phyloP scores from a whole-genome alignment of 2,797 vertebrate species.

The Megaceryle alcyon region DNA sequence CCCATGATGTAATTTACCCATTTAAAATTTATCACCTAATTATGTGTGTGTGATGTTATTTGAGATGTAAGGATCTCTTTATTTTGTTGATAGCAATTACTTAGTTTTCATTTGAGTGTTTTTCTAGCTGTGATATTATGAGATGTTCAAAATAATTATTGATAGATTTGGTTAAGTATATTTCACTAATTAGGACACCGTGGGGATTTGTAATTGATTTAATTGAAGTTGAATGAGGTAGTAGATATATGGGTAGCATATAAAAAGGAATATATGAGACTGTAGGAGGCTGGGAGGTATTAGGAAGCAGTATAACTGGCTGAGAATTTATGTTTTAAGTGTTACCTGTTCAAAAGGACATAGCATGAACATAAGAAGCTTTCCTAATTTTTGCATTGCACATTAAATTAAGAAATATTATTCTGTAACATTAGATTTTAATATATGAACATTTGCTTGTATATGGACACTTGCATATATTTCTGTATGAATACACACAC shows the following conservation, averaged over 20 bases:
- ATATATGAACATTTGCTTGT: neutral
- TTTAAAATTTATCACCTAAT: slow-evolving; percentile 37
- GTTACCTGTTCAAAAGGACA: neutral
- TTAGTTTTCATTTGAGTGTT: slow-evolving; percentile 64
- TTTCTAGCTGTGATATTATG: slow-evolving; percentile 53
- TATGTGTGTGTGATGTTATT: neutral
- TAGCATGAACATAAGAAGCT: neutral
- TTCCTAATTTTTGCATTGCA: neutral
- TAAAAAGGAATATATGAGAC: neutral
- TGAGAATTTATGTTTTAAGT: neutral
- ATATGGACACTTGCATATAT: neutral
- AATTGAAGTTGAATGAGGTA: slow-evolving; percentile 51
- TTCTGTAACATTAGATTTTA: neutral
- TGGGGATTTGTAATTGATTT: slow-evolving; percentile 69
- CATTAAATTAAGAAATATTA: neutral
- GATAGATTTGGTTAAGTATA: slow-evolving; percentile 58
- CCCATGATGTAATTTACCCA: neutral
- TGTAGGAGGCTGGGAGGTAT: neutral
- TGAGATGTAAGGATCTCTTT: slow-evolving; percentile 28
- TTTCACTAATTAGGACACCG: slow-evolving; percentile 50
- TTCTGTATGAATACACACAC: neutral
- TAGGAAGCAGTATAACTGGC: neutral
- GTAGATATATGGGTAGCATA: slow-evolving; percentile 43
- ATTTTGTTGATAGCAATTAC: slow-evolving; percentile 65
- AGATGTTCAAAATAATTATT: slow-evolving; percentile 66